Percentiles rank a stretch among this genome's conserved stretches.
Conservation (phyloP, 2,113 vertebrate species). For the Ceyx cyanopectus region DNA sequence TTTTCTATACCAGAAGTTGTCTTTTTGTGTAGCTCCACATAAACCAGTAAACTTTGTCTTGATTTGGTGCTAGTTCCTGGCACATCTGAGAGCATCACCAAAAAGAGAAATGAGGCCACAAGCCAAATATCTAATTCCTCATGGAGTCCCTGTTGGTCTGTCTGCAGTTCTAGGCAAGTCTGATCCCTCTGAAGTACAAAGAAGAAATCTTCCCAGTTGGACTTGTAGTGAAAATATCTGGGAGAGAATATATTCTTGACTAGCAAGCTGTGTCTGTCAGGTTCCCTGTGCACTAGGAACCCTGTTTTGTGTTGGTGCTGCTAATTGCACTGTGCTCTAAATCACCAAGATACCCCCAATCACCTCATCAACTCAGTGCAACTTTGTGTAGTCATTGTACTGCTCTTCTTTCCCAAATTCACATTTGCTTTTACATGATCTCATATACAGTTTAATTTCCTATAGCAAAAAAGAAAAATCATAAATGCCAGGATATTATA, state of each 20-base stretch:
- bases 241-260: neutral
- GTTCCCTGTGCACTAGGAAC: neutral
- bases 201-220: neutral
- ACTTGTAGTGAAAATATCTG: neutral
- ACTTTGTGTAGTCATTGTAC: neutral
- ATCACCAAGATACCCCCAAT: neutral
- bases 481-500: slow-evolving; percentile 28
- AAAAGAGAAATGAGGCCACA: neutral
- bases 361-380: neutral
- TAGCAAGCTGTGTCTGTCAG: neutral
- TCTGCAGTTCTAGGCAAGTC: neutral
- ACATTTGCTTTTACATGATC: neutral
- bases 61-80: neutral
- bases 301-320: neutral
- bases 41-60: neutral
- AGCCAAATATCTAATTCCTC: slow-evolving; percentile 10
- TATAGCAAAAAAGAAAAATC: neutral
- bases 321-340: neutral
- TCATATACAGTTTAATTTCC: slow-evolving; percentile 27
- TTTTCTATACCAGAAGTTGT: neutral
- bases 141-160: neutral
- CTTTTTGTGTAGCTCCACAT: neutral
- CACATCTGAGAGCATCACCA: neutral
- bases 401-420: slow-evolving; percentile 7
- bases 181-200: neutral